A percentile compares a stretch with the other conserved stretches of the same genome.
phyloP scores from a whole-genome alignment of 2,797 vertebrate genomes.

The Schizothorax lantsangensis region DNA sequence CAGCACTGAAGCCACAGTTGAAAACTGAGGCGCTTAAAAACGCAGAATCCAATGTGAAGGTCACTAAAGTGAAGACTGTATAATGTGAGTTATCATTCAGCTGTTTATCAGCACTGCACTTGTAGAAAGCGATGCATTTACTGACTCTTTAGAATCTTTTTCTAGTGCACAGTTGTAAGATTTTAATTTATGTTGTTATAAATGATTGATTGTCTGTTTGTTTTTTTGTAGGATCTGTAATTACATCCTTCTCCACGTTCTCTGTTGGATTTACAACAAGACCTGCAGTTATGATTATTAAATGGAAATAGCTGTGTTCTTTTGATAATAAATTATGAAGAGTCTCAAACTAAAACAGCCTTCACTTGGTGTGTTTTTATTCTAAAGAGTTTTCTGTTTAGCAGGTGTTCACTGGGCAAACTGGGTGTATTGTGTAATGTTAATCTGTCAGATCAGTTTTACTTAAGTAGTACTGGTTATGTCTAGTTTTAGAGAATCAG shows the following conservation, averaged over 20 bases:
- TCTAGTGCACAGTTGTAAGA: no score
- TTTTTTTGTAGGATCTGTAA: constrained; percentile 26
- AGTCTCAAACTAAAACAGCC: constrained; percentile 1
- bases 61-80: constrained; percentile 56
- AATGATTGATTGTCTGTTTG: not conserved
- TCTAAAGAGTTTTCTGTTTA: not conserved
- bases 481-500: not conserved
- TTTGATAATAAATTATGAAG: constrained; percentile 56
- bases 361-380: constrained; percentile 6
- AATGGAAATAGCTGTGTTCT: constrained; percentile 13
- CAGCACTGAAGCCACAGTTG: constrained; percentile 87
- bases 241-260: not conserved
- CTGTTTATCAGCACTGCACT: not conserved
- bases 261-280: not conserved
- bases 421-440: not conserved
- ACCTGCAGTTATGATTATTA: not conserved
- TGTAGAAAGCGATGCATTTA: not conserved
- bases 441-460: not conserved
- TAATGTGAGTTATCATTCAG: constrained; percentile 61
- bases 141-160: no score
- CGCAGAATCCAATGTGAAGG: constrained; percentile 81
- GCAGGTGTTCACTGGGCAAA: not conserved
- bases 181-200: not conserved
- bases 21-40: constrained; percentile 80
- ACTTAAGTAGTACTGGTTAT: not conserved